phyloP scores from a whole-genome alignment of 2,888 invertebrate species.

The Eumacrocentrus americanus region DNA sequence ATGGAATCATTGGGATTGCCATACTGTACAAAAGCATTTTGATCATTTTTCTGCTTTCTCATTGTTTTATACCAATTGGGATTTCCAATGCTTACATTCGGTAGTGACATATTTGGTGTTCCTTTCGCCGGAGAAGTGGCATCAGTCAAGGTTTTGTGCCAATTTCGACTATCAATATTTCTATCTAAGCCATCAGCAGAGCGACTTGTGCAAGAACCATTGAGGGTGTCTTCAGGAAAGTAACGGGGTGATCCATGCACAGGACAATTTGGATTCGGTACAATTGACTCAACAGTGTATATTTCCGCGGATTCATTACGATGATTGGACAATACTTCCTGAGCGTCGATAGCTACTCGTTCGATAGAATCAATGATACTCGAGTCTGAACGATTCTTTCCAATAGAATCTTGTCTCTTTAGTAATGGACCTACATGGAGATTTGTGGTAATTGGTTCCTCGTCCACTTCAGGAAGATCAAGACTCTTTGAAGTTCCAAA shows the following conservation, averaged over 20 bases:
- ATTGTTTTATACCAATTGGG: conserved; percentile 51
- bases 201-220: conserved; percentile 46
- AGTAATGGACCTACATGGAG: conserved; percentile 55
- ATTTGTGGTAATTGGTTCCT: conserved; percentile 53
- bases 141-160: conserved; percentile 32
- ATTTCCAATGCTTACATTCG: conserved; percentile 44
- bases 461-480: conserved; percentile 51
- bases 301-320: conserved; percentile 45
- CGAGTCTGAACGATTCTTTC: conserved; percentile 47
- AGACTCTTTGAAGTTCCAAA: conserved; percentile 55
- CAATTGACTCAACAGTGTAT: conserved; percentile 48
- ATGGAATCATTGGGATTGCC: conserved; percentile 29
- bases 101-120: conserved; percentile 33
- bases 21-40: background rate
- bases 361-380: conserved; percentile 51
- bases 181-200: conserved; percentile 43
- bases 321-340: conserved; percentile 36
- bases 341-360: conserved; percentile 37
- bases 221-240: conserved; percentile 59
- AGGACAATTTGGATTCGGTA: conserved; percentile 45
- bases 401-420: conserved; percentile 45
- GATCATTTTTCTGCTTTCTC: conserved; percentile 27
- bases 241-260: conserved; percentile 44
- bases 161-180: conserved; percentile 41
- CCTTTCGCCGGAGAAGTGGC: conserved; percentile 17